These are phyloP conservation scores for Coelogynopora nodosa DNA, from an alignment of 2,888 invertebrate genomes.

Conservation along the genomic window DNA sequence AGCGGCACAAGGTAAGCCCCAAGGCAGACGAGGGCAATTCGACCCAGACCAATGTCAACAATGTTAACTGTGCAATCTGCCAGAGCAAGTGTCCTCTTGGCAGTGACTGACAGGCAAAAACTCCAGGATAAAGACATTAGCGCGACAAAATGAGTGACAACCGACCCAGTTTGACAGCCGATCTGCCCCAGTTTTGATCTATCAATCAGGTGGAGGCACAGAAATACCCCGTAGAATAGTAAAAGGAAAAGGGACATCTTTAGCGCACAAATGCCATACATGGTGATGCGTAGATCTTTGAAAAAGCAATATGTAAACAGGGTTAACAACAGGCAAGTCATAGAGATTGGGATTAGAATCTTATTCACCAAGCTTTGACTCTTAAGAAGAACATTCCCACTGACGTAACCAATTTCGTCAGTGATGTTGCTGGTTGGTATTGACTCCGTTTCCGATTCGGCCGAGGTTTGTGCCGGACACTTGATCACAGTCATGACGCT, in stretches of 20 bases:
- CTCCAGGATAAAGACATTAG: conserved; percentile 25
- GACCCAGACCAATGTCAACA: not conserved
- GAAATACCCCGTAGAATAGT: not conserved
- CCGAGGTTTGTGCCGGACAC: too few relatives aligned
- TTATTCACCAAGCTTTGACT: too few relatives aligned
- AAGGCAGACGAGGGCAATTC: not conserved
- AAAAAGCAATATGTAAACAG: not conserved
- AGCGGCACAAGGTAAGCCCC: not conserved
- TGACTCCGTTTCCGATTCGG: too few relatives aligned
- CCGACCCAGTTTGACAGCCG: conserved; percentile 30
- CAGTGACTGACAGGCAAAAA: not conserved
- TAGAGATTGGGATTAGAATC: not conserved
- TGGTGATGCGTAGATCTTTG: not conserved
- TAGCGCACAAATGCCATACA: not conserved
- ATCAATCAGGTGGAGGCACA: not conserved
- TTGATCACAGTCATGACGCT: too few relatives aligned
- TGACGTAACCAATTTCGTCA: too few relatives aligned
- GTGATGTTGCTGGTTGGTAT: too few relatives aligned
- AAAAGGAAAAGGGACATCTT: not conserved
- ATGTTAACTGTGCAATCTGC: not conserved
- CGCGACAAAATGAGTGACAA: conserved; percentile 18
- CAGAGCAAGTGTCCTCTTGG: not conserved
- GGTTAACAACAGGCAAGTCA: not conserved
- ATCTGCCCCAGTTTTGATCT: not conserved
- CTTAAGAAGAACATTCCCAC: too few relatives aligned